Percentiles rank a stretch among this genome's conserved stretches.
phyloP scores from a whole-genome alignment of 2,888 invertebrate species.

The Endomychus coccineus region DNA sequence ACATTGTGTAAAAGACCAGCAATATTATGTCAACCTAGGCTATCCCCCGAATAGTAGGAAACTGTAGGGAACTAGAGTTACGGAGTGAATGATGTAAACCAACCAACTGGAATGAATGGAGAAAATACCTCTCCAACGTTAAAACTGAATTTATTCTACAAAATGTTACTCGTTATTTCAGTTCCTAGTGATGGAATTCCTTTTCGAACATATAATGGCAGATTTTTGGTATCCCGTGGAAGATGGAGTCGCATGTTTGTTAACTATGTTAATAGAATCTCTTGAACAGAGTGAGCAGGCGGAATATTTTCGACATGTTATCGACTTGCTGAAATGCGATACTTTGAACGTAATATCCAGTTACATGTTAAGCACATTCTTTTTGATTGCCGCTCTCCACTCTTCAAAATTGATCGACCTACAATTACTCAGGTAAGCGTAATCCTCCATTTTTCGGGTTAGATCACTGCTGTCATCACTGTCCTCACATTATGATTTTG shows the following conservation, averaged over 20 bases:
- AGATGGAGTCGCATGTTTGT: conserved; percentile 21
- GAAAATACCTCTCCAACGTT: too few species aligned
- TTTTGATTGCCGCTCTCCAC: conserved; percentile 27
- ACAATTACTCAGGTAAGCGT: conserved; percentile 22
- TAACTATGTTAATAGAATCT: conserved; percentile 27
- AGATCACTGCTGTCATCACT: background rate
- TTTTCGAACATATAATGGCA: conserved; percentile 35
- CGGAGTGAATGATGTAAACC: too few species aligned
- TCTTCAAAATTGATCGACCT: conserved; percentile 30
- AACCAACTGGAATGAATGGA: too few species aligned
- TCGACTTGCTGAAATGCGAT: conserved; percentile 27
- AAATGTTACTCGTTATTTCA: conserved; percentile 23
- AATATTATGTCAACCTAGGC: too few species aligned
- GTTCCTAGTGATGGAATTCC: conserved; percentile 32
- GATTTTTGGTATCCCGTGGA: conserved; percentile 42
- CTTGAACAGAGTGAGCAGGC: conserved; percentile 25
- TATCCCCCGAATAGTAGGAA: too few species aligned
- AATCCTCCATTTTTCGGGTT: background rate
- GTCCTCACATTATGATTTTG: too few species aligned
- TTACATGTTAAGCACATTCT: conserved; percentile 32
- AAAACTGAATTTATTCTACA: too few species aligned
- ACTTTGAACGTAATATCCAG: conserved; percentile 27
- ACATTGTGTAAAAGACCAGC: too few species aligned
- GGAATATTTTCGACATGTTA: conserved; percentile 20
- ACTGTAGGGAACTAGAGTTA: too few species aligned